Percentiles rank a stretch among this genome's conserved stretches.
Conservation (phyloP, 2,888 invertebrate species). For the Noctua fimbriata region DNA sequence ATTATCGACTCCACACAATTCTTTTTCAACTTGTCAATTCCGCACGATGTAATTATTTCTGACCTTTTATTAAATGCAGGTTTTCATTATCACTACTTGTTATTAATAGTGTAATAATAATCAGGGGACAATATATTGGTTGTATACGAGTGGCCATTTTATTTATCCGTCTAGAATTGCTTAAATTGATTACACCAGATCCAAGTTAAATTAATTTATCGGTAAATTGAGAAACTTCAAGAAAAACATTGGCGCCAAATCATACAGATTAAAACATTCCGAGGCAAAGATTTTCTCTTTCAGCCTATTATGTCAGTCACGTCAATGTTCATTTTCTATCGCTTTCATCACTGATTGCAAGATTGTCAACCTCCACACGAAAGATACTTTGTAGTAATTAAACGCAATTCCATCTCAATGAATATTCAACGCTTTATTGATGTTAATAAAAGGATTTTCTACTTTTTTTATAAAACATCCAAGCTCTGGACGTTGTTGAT, state of each 20-base stretch:
- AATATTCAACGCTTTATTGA: conserved; percentile 72
- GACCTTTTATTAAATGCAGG: conserved; percentile 58
- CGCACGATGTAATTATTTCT: conserved; percentile 55
- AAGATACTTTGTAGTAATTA: conserved; percentile 74
- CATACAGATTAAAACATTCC: conserved; percentile 24
- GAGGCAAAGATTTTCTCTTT: conserved; percentile 53
- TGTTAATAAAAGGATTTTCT: conserved; percentile 65
- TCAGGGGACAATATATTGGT: conserved; percentile 38
- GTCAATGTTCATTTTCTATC: conserved; percentile 54
- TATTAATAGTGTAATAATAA: conserved; percentile 62
- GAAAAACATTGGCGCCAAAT: conserved; percentile 16
- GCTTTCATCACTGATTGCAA: conserved; percentile 56
- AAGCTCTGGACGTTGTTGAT: conserved; percentile 57
- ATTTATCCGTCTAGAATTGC: conserved; percentile 11
- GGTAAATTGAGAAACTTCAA: conserved; percentile 21
- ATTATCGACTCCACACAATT: conserved; percentile 46
- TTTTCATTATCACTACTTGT: conserved; percentile 51
- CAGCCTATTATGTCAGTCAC: conserved; percentile 62
- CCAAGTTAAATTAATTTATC: background rate
- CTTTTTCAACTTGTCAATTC: conserved; percentile 57
- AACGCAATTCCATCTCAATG: conserved; percentile 72
- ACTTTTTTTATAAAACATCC: conserved; percentile 56
- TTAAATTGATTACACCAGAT: conserved; percentile 28
- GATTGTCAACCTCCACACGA: conserved; percentile 65
- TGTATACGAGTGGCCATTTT: background rate